Evolutionary conservation across 2,888 invertebrate species (phyloP).

Genomic region (Blera fallax): DNA sequence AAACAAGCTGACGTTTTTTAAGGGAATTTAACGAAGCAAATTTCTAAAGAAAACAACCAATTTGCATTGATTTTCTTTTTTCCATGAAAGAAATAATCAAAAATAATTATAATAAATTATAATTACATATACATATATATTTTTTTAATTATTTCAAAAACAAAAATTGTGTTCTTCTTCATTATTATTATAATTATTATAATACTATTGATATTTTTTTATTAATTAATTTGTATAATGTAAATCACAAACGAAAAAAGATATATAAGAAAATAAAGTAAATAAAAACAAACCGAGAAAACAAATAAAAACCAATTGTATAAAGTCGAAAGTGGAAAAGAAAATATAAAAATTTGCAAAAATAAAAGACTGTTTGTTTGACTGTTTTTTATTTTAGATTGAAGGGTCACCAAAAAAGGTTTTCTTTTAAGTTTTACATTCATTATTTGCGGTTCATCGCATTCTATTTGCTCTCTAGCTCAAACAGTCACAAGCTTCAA

Average conservation of each 20-base stretch:
- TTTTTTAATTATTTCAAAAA: constrained; percentile 31
- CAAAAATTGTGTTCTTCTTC: constrained; percentile 74
- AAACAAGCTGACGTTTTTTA: background rate
- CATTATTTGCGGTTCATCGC: too few species aligned
- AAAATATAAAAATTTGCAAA: constrained; percentile 60
- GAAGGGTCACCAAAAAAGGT: too few species aligned
- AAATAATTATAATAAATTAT: constrained; percentile 20
- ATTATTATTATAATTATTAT: constrained; percentile 69
- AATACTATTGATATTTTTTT: constrained; percentile 73
- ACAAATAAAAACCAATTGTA: constrained; percentile 70
- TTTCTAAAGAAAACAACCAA: background rate
- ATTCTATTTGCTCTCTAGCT: too few species aligned
- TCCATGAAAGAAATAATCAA: constrained; percentile 39
- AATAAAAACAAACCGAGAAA: constrained; percentile 30
- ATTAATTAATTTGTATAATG: constrained; percentile 67
- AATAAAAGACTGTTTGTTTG: too few species aligned
- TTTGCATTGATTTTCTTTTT: constrained; percentile 41
- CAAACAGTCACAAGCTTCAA: too few species aligned
- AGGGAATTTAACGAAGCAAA: background rate
- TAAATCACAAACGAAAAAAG: constrained; percentile 72
- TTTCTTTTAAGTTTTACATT: too few species aligned
- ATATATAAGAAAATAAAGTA: constrained; percentile 36
- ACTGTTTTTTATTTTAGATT: background rate
- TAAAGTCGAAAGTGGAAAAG: constrained; percentile 75
- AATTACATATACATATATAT: background rate